Evolutionary conservation across 2,888 invertebrate genomes (phyloP).

Genomic region (Xanthostigma xanthostigma): DNA sequence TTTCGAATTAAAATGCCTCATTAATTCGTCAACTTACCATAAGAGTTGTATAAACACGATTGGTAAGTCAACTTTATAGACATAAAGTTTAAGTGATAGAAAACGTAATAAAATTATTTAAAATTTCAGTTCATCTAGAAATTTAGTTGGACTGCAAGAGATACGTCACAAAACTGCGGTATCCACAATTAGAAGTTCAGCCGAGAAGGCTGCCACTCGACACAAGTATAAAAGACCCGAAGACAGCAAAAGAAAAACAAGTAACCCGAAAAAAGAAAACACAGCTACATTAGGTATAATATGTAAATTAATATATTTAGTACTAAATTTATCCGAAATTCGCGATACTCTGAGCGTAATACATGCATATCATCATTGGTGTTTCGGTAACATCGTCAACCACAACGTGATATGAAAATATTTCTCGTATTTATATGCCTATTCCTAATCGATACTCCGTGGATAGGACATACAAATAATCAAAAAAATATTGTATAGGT

Average conservation of each 20-base stretch:
- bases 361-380: too few species aligned
- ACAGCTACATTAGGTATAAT: conserved; percentile 15
- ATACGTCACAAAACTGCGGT: conserved; percentile 30
- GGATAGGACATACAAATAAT: too few species aligned
- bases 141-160: conserved; percentile 19
- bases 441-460: too few species aligned
- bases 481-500: too few species aligned
- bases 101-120: conserved; percentile 8
- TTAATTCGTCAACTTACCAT: too few species aligned
- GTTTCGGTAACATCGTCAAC: too few species aligned
- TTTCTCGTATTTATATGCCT: too few species aligned
- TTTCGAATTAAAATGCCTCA: too few species aligned
- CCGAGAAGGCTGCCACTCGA: conserved; percentile 23
- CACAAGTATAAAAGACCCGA: conserved; percentile 20
- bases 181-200: conserved; percentile 29
- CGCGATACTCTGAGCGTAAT: too few species aligned
- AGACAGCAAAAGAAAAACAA: conserved; percentile 14
- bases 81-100: conserved; percentile 20
- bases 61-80: conserved; percentile 10
- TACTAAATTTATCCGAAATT: too few species aligned
- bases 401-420: too few species aligned
- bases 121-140: conserved; percentile 1
- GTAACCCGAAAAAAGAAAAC: conserved; percentile 16
- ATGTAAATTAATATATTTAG: too few species aligned
- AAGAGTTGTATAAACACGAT: neutral